Conservation (phyloP, 2,888 invertebrate species). For the Euspilapteryx auroguttella region DNA sequence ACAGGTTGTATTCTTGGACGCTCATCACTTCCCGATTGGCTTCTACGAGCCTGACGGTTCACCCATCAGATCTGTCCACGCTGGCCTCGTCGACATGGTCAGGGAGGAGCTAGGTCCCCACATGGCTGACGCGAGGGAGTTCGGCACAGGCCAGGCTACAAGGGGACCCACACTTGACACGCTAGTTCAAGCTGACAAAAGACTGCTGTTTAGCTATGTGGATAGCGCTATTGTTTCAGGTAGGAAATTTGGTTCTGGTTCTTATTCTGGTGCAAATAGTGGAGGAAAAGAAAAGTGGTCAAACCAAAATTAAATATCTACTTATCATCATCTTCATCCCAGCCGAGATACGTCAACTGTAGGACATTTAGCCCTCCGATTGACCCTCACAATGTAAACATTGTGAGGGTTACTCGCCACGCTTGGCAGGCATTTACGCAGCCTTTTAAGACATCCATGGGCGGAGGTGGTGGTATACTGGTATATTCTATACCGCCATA, state of each 20-base stretch:
- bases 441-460: too few species aligned
- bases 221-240: conserved; percentile 43
- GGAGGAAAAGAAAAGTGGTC: too few species aligned
- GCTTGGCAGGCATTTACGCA: too few species aligned
- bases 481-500: too few species aligned
- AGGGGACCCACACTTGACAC: conserved; percentile 46
- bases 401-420: too few species aligned
- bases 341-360: too few species aligned
- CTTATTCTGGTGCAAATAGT: too few species aligned
- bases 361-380: too few species aligned
- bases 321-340: too few species aligned
- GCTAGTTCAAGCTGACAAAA: conserved; percentile 40
- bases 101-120: conserved; percentile 58
- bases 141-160: conserved; percentile 31
- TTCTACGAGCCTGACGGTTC: conserved; percentile 48
- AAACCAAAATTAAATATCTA: too few species aligned
- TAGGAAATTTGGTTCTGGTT: conserved; percentile 15
- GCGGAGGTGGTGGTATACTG: too few species aligned
- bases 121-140: conserved; percentile 42
- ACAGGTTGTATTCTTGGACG: conserved; percentile 74
- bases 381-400: too few species aligned
- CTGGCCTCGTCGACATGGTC: conserved; percentile 54
- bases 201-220: conserved; percentile 58
- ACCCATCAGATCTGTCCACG: conserved; percentile 50
- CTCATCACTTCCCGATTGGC: conserved; percentile 78